These are phyloP conservation scores for Drosophila hamatofila DNA, from an alignment of 2,888 invertebrate genomes.

Conservation along the genomic window DNA sequence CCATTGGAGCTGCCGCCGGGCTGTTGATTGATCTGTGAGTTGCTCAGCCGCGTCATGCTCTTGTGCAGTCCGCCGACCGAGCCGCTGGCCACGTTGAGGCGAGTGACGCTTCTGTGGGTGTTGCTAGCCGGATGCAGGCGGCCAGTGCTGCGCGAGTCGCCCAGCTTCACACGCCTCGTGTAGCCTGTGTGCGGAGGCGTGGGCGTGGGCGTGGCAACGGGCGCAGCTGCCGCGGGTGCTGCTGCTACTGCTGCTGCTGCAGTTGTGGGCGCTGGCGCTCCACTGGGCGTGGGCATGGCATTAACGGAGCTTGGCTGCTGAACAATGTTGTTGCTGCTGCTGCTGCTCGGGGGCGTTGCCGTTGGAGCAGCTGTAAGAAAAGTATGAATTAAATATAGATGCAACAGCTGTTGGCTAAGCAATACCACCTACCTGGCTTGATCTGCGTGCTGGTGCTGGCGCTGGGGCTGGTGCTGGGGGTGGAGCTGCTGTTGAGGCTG, in stretches of 20 bases:
- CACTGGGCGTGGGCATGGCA: conserved; percentile 43
- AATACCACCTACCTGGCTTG: conserved; percentile 72
- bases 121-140: conserved; percentile 89
- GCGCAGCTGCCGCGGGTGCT: conserved; percentile 56
- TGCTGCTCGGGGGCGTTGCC: conserved; percentile 41
- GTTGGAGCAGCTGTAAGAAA: conserved; percentile 15
- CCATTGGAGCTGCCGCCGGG: conserved; percentile 83
- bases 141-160: conserved; percentile 91
- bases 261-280: conserved; percentile 43
- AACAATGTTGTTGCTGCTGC: conserved; percentile 27
- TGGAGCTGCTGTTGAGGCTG: conserved; percentile 88
- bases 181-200: conserved; percentile 86
- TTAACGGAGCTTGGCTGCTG: conserved; percentile 34
- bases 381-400: background rate
- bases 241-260: conserved; percentile 61
- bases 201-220: conserved; percentile 78
- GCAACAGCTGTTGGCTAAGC: no score
- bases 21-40: conserved; percentile 90
- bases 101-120: conserved; percentile 92
- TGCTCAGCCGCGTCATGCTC: conserved; percentile 92
- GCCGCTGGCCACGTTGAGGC: conserved; percentile 91
- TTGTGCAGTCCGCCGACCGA: conserved; percentile 92
- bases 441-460: conserved; percentile 60
- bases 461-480: conserved; percentile 64
- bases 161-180: conserved; percentile 88